A percentile compares a stretch with the other conserved stretches of the same genome.
phyloP scores from a whole-genome alignment of 2,888 invertebrate genomes.

The Netelia fuscicornis region DNA sequence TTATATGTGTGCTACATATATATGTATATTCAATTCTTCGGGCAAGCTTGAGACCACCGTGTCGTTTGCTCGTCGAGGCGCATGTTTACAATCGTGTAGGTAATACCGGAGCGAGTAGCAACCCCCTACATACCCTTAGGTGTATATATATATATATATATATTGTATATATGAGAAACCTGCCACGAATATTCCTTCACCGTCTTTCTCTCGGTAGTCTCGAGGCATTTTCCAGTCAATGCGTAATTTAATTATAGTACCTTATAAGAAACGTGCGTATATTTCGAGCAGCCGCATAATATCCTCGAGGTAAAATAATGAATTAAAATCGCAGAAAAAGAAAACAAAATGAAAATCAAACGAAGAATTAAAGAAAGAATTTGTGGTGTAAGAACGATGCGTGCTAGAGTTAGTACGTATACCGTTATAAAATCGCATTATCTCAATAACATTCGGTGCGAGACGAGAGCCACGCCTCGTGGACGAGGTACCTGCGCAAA shows the following conservation, averaged over 20 bases:
- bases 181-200: conserved; percentile 59
- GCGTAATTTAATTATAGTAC: conserved; percentile 59
- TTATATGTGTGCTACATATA: conserved; percentile 7
- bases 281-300: not conserved
- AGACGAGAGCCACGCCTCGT: conserved; percentile 58
- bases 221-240: conserved; percentile 48
- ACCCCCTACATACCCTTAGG: conserved; percentile 36
- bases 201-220: conserved; percentile 13
- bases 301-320: conserved; percentile 9
- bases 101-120: conserved; percentile 59
- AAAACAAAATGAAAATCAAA: not conserved
- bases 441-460: conserved; percentile 45
- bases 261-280: not conserved
- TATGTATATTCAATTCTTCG: conserved; percentile 43
- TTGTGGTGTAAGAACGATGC: conserved; percentile 9
- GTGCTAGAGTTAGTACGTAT: not conserved
- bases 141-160: not conserved
- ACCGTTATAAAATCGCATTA: conserved; percentile 62
- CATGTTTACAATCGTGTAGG: conserved; percentile 64
- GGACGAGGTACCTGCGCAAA: conserved; percentile 60
- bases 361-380: conserved; percentile 44
- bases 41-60: conserved; percentile 60
- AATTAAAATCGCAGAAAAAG: conserved; percentile 10
- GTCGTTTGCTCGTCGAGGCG: conserved; percentile 65
- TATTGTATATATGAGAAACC: conserved; percentile 47